Base-by-base conservation (phyloP, 2,888 invertebrate species). In the Oligia strigilis region DNA sequence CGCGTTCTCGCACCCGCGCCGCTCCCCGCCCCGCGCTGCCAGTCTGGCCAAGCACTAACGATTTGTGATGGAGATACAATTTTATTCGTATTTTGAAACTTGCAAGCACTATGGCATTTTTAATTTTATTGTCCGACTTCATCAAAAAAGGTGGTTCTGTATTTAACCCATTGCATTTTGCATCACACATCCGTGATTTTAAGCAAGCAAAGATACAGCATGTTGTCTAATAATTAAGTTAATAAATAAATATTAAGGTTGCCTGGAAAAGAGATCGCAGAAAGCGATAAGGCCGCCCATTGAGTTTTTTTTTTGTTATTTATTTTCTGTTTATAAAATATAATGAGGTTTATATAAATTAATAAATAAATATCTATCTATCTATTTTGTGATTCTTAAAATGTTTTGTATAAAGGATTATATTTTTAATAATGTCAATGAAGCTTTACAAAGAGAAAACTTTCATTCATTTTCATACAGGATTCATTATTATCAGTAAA, bases 401-500 rank as follows among this genome's bases (percentile, higher is more conserved):
- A 29, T 29, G 29, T 29, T 29, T 29, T 3, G n/a, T 74, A 8
- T 4, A 29, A 29, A 4, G 17, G 52, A 4, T 2, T 29, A 49
- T 8, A 6, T 29, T 46, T 77, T 29, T 5, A n/a, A n/a, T 65
- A 9, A 11, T 8, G 4, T 36, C 17, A 36, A 52, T 23, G 14
- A 43, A 62, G 6, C 19, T 55, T 52, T 36, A 19, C 5, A 70
- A 64, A 78, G 43, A 36, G 36, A n/a, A 78, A 78, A 46, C 17
- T 29, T 62, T 23, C 0, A 17, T n/a, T 52, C 23, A 0, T 78
- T 80, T 71, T 64, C 8, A 29, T 29, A 52, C 4, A 43, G 23
- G 43, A 69, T 43, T 80, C 6, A 62, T 71, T 55, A 75, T 14
- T 5, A 66, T 79, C 23, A 40, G 46, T 65, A 64, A 71, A 80